Percentiles rank a stretch among this genome's conserved stretches.
These are phyloP conservation scores for Thera britannica DNA, from an alignment of 2,888 invertebrate species.

Conservation along the genomic window DNA sequence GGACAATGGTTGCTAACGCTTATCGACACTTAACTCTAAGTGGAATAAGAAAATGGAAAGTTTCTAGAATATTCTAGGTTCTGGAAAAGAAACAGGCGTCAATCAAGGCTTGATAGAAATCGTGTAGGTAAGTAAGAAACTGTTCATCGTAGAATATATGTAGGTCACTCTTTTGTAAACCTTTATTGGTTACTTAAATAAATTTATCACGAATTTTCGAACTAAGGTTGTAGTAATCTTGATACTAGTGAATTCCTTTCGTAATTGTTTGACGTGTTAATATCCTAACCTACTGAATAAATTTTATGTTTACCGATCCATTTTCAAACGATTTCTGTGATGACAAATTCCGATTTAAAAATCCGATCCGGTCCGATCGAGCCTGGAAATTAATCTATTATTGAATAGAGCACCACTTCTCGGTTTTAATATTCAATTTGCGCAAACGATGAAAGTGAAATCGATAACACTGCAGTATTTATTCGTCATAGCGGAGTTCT, in stretches of 20 bases:
- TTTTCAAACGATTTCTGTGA: slow-evolving; percentile 5
- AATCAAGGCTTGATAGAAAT: slow-evolving; percentile 1
- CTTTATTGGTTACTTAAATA: neutral
- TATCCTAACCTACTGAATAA: slow-evolving; percentile 43
- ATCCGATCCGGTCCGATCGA: neutral
- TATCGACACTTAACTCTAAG: slow-evolving; percentile 19
- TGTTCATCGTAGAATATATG: neutral
- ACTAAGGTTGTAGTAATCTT: too few species aligned
- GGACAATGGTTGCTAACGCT: slow-evolving; percentile 15
- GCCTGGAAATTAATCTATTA: neutral
- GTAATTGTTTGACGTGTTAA: slow-evolving; percentile 50
- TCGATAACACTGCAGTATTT: slow-evolving; percentile 20
- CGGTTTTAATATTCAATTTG: slow-evolving; percentile 24
- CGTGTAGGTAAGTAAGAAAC: neutral
- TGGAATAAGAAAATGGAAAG: slow-evolving; percentile 21
- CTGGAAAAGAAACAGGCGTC: too few species aligned
- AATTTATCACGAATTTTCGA: too few species aligned
- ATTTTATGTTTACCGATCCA: slow-evolving; percentile 25
- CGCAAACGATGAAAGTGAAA: slow-evolving; percentile 6
- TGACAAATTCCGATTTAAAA: slow-evolving; percentile 22
- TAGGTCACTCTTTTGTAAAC: neutral
- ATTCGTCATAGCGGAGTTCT: slow-evolving; percentile 2
- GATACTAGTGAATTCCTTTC: neutral
- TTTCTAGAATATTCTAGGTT: too few species aligned
- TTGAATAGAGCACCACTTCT: slow-evolving; percentile 9